Evolutionary conservation across 2,797 vertebrate genomes (phyloP), one percentile per base, ranked within the genome.

Genomic region (Cossypha niveicapilla): DNA sequence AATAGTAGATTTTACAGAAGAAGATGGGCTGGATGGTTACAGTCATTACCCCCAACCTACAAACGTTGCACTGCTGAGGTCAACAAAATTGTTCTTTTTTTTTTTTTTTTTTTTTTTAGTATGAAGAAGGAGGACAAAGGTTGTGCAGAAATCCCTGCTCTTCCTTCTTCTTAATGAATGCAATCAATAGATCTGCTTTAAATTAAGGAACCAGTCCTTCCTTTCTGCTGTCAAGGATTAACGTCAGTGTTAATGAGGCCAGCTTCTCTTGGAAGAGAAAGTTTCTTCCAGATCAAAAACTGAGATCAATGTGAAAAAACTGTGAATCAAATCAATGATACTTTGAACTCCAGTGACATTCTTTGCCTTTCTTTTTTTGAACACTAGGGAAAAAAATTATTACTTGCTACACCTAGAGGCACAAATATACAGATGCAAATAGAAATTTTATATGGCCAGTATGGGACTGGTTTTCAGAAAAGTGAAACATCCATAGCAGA

Each of bases 151-250:
- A 91, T 67, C 12, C 15, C 51, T 68, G 21, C 21, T 93, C 62
- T 93, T 87, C 34, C 28, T 68, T 79, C 63, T 92, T 94, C 48
- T 94, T 96, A 90, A 75, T 83, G 37, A 93, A 86, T 57, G 44
- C 79, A 95, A 63, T 82, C 63, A 90, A 60, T 65, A 62, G n/a
- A 67, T 34, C 79, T 94, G 92, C 58, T 96, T 95, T 75, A 79
- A 85, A 92, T 96, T 92, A 92, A 50, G 18, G 39, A 85, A 58
- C 44, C 45, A 83, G 57, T 78, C 30, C 32, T 90, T 86, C 35
- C 51, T 81, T 90, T 93, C 48, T 91, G 27, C 70, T 92, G 41
- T 71, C 61, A 89, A 45, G 39, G 65, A 89, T 96, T 89, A 94
- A 87, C 35, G n/a, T 90, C 67, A 92, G n/a, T 51, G 42, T 87